Evolutionary conservation across 2,888 invertebrate genomes (phyloP).

Genomic region (Tigriopus californicus): DNA sequence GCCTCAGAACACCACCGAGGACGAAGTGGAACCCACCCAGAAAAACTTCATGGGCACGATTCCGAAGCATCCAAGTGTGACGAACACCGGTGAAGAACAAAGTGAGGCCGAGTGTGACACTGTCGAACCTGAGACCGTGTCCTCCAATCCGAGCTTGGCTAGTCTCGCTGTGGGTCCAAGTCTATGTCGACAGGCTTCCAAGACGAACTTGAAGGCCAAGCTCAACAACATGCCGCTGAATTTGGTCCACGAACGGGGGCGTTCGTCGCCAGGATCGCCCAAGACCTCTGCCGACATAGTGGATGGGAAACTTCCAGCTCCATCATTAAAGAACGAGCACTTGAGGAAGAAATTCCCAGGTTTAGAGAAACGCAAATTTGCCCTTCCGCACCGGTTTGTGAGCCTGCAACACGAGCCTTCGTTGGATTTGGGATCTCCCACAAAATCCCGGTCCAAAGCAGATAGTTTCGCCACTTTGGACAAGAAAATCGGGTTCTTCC

Average conservation of each 20-base stretch:
- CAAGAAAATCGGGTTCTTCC: constrained; percentile 4
- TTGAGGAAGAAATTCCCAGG: constrained; percentile 12
- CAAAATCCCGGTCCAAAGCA: neutral
- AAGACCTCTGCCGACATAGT: too few relatives aligned
- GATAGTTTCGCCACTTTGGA: neutral
- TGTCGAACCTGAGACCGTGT: too few relatives aligned
- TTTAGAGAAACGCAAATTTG: constrained; percentile 3
- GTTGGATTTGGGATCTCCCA: neutral
- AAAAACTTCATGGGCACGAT: neutral
- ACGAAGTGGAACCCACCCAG: neutral
- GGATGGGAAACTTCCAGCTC: too few relatives aligned
- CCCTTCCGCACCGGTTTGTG: constrained; percentile 5
- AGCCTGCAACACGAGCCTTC: neutral
- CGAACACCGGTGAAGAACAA: neutral
- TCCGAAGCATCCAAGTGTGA: neutral
- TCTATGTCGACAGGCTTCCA: too few relatives aligned
- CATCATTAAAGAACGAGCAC: too few relatives aligned
- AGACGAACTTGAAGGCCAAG: too few relatives aligned
- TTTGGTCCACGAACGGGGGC: too few relatives aligned
- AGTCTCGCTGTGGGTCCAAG: too few relatives aligned
- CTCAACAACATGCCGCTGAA: too few relatives aligned
- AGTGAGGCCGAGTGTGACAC: neutral
- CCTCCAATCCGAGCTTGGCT: too few relatives aligned
- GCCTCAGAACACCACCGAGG: neutral
- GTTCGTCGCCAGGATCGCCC: too few relatives aligned